Conservation (phyloP, 35 echinoderm and acorn worm species). For the Ptychodera flava region DNA sequence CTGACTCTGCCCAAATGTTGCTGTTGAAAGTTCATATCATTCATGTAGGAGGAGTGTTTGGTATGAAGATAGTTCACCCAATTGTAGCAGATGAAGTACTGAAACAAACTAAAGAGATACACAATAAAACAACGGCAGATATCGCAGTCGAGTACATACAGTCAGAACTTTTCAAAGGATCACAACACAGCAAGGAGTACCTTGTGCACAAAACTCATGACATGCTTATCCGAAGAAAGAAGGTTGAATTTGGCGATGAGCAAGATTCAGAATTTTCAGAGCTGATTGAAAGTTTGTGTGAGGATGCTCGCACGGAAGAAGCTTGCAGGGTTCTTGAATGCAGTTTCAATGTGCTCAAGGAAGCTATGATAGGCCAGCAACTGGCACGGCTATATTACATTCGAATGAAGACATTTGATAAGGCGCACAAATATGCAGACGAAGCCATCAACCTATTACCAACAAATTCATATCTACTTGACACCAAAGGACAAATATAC, state of each 20-base stretch:
- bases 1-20: constrained; percentile 12
- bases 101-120: constrained; percentile 6
- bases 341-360: constrained; percentile 26
- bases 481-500: constrained; percentile 44
- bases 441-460: constrained; percentile 19
- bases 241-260: neutral
- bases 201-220: constrained; percentile 20
- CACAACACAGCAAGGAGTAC: constrained; percentile 27
- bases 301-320: neutral
- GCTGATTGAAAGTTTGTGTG: constrained; percentile 31
- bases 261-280: constrained; percentile 25
- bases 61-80: constrained; percentile 40
- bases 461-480: constrained; percentile 48
- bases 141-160: constrained; percentile 18
- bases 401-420: constrained; percentile 2
- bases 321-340: constrained; percentile 36
- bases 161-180: constrained; percentile 9
- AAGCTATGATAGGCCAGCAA: constrained; percentile 50
- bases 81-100: constrained; percentile 32
- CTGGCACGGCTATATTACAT: constrained; percentile 25
- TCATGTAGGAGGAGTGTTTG: constrained; percentile 21
- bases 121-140: constrained; percentile 13
- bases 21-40: constrained; percentile 18
- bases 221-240: constrained; percentile 29
- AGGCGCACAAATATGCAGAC: constrained; percentile 22